Percentiles rank a stretch among this genome's conserved stretches.
Conservation (phyloP, 2,113 vertebrate species). For the Gallinago paraguaiae region DNA sequence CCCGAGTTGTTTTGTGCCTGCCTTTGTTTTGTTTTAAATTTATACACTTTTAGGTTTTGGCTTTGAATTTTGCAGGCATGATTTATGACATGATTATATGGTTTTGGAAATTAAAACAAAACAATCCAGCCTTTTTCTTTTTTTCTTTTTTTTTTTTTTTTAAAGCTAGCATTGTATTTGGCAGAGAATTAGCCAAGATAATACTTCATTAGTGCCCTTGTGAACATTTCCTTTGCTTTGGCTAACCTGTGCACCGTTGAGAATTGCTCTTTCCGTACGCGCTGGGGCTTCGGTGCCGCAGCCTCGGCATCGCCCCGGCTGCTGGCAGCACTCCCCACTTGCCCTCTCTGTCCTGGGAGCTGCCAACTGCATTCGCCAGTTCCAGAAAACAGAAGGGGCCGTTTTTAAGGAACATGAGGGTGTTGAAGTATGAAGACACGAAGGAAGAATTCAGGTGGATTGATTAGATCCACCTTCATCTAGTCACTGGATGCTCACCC, state of each 20-base stretch:
- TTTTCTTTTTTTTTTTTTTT: not conserved
- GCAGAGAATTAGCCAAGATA: not conserved
- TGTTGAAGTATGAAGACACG: not conserved
- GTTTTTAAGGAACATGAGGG: not conserved
- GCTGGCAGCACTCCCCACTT: not conserved
- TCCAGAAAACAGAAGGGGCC: not conserved
- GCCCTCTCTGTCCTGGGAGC: not conserved
- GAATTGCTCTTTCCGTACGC: not conserved
- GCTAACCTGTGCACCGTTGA: not conserved
- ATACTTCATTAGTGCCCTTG: not conserved
- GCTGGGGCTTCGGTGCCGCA: not conserved
- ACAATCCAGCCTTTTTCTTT: not conserved
- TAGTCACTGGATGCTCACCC: not conserved
- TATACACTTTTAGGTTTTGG: not conserved
- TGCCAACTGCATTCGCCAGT: not conserved
- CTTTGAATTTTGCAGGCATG: not conserved
- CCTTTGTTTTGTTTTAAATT: not conserved
- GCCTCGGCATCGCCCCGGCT: not conserved
- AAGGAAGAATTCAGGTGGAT: not conserved
- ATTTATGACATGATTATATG: not conserved
- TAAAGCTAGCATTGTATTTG: not conserved
- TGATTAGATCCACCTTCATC: not conserved
- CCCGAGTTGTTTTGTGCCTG: not conserved
- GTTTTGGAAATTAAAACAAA: not conserved
- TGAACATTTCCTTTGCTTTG: not conserved